Base-by-base conservation (phyloP, 2,113 vertebrate species). In the Pelusios castaneus region DNA sequence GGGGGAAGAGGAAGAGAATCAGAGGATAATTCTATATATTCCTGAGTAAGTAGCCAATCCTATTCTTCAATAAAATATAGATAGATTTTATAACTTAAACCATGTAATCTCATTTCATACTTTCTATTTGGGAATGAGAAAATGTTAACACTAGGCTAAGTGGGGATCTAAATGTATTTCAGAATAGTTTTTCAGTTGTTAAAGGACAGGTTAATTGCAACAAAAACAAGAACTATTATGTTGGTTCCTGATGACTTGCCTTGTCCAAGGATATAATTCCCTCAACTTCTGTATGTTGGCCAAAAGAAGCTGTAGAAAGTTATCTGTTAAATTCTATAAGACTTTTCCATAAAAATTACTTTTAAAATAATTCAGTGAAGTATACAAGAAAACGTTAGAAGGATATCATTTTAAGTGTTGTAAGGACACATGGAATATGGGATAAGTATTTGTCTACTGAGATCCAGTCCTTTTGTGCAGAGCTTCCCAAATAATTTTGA, bases 351-450 rank as follows among this genome's bases (percentile, higher is more conserved):
- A 55, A 78, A 54, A 80, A 86, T 89, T 89, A 54, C 60, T 22
- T 88, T 82, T 60, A 96, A 97, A 95, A 94, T 85, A 93, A 95
- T 97, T 41, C 60, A 95, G 84, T 95, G 81, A 93, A 88, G 93
- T 92, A 9, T 88, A 54, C 73, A 4, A 13, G 82, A 90, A 92
- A 95, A 89, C 79, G 41, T 91, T 91, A 91, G 10, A 9, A 76
- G 87, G 34, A 34, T 34, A 55, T 38, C 82, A 63, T 56, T 56
- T 43, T 73, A 91, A 82, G 14, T 92, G 92, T 95, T 83, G 45
- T 85, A 94, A 90, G 21, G 43, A 43, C 82, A 83, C 9, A 52
- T 17, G 82, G 81, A 93, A 6, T 34, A 67, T 67, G 55, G 14
- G 29, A 83, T 45, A 87, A 60, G 80, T 29, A 80, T 52, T 91